Evolutionary conservation across 2,797 vertebrate species (phyloP), one percentile per base, ranked within the genome.

Genomic region (Nannoperca obscura): DNA sequence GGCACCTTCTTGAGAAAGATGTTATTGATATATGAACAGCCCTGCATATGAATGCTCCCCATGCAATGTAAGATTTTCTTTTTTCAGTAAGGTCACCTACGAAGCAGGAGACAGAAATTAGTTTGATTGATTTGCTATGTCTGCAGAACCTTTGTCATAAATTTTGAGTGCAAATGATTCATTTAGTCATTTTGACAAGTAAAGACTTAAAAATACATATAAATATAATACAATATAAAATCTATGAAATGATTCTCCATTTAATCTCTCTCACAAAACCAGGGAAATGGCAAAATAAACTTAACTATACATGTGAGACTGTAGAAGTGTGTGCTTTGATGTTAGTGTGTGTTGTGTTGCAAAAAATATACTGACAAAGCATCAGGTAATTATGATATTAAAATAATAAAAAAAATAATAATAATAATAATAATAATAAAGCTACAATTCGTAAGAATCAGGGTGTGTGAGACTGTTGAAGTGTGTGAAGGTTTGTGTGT

Each of bases 111-210:
- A 42, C 15, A 24, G 47, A 82, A 74, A 63, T 34, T 14, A 15
- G 32, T 76, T 66, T 83, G 62, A 82, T 84, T 84, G 77, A 86
- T 83, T 70, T 63, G 60, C 61, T 73, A 65, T 60, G 44, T 63
- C 55, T 20, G 40, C 40, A 22, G 38, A 8, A 55, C 9, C 15
- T 65, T 62, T 76, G 24, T 77, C 64, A 59, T 69, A 15, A 36
- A 59, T 46, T 27, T 27, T 27, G 24, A 27, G 24, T 40, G 49
- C 34, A 34, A 19, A 63, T 63, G 46, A 44, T 1, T 30, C 8
- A 53, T 46, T 53, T 4, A 46, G 3, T 75, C 38, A 40, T 30
- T 68, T 49, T 68, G 22, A 46, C 34, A 54, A 1, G 44, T 62
- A 0, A 52, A 68, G 6, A 46, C 17, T 58, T 50, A 6, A 19